Evolutionary conservation across 1,140 invertebrate species (phyloP), one percentile per base, ranked within the genome.

Genomic region (Orius insidiosus): DNA sequence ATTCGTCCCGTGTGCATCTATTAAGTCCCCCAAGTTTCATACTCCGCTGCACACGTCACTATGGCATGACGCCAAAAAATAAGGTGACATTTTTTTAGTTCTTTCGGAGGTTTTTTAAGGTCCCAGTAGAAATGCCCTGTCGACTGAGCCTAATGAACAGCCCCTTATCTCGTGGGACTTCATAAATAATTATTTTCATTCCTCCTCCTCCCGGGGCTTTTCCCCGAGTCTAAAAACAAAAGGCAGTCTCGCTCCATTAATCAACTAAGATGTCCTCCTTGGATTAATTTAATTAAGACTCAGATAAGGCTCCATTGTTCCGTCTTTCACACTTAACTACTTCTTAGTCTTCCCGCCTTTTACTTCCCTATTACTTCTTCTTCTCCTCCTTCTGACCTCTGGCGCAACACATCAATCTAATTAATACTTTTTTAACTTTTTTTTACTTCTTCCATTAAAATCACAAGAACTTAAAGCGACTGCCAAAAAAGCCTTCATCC

Each of bases 141-240:
- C 24, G 24, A 24, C 24, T 31, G 41, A 43, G 41, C 41, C 41
- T 43, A 43, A 43, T 43, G 41, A 43, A 43, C 41, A n/a, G 41
- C 18, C 31, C n/a, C 41, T 43, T 43, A 43, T 43, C 41, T 43
- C 41, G n/a, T 11, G 24, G 41, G 41, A 32, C 41, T 43, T 43
- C 41, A 43, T n/a, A n/a, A 43, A 43, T 43, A 43, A 43, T 43
- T 43, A 43, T 43, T 43, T 43, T 43, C 41, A 43, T 43, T 32
- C 41, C n/a, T n/a, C n/a, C n/a, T n/a, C 35, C 35, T 36, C 35
- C 38, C 16, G 14, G 38, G 38, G n/a, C 11, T 40, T 40, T 40
- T 40, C 38, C 38, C 16, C 31, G 10, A n/a, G 10, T 31, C 41
- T 43, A 31, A 43, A 43, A 43, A 43, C 41, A 43, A 43, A 43